Evolutionary conservation across 2,888 invertebrate genomes (phyloP), one percentile per base, ranked within the genome.

Genomic region (Dicyrtomina minuta): DNA sequence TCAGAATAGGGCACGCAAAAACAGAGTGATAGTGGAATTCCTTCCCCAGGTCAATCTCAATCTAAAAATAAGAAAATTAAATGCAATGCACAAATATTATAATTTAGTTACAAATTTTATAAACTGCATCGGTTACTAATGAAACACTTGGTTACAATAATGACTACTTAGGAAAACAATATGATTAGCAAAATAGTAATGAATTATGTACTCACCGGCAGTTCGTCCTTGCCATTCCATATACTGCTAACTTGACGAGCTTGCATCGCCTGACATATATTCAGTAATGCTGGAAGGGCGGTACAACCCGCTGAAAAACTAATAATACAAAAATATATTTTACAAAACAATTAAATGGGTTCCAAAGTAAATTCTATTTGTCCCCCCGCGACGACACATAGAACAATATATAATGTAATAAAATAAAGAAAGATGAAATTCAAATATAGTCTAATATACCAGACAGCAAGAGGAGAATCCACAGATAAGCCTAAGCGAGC

Each of bases 1-100:
- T 88, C 72, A 99, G 86, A 80, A 99, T 99, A 10, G 99, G 99
- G 82, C 99, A 99, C 24, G 98, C 96, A 84, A 99, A 99, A 81
- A 97, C 92, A 6, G 97, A 98, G 84, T 99, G 99, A 82, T 94
- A 96, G 76, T 93, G 89, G 80, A 91, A 91, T 75, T 94, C 93
- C 68, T 87, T 86, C 46, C 96, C 96, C 75, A 96, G 86, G 80
- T 97, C 95, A 71, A 97, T 92, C 84, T 97, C 96, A 82, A 98
- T 96, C 94, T 94, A 82, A 51, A 81, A 79, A 15, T 33, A 59
- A 73, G 64, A 74, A 53, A 53, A 43, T 20, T 6, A 62, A n/a
- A n/a, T n/a, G n/a, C n/a, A n/a, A 61, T 43, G 56, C 17, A 2
- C 13, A 55, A 53, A 22, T 24, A 66, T 33, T 13, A 26, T 26